phyloP scores from a whole-genome alignment of 1,140 invertebrate genomes.

The Temnothorax longispinosus region DNA sequence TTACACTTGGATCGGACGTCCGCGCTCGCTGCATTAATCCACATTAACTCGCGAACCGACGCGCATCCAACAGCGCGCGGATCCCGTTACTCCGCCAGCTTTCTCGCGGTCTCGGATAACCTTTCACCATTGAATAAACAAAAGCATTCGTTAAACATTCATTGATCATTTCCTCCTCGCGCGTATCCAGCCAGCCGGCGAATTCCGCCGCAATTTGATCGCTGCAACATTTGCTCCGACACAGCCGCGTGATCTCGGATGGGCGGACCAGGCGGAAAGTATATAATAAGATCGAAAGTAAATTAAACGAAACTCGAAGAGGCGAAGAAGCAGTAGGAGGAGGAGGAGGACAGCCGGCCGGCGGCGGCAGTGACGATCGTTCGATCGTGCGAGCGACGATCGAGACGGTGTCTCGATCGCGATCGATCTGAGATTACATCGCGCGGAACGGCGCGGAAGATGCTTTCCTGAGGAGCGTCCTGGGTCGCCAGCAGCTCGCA shows the following conservation, averaged over 20 bases:
- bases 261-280: background rate
- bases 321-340: background rate
- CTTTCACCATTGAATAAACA: slow-evolving; percentile 15
- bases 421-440: slow-evolving; percentile 39
- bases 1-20: background rate
- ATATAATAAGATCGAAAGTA: slow-evolving; percentile 20
- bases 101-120: background rate
- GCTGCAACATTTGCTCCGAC: slow-evolving; percentile 17
- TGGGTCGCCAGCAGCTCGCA: background rate
- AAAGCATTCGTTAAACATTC: slow-evolving; percentile 34
- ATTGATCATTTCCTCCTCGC: background rate
- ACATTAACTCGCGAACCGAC: slow-evolving; percentile 26
- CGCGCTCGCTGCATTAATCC: background rate
- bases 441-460: slow-evolving; percentile 44
- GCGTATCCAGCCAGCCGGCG: background rate
- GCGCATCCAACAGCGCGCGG: background rate
- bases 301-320: slow-evolving; percentile 28
- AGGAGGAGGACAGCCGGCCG: background rate
- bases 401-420: slow-evolving; percentile 39
- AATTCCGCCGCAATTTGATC: background rate
- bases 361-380: background rate
- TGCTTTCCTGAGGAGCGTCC: slow-evolving; percentile 26
- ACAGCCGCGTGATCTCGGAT: background rate
- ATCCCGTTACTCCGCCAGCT: background rate
- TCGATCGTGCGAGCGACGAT: slow-evolving; percentile 36